These are phyloP conservation scores for Ectemnius lituratus DNA, from an alignment of 2,888 invertebrate genomes.

Conservation along the genomic window DNA sequence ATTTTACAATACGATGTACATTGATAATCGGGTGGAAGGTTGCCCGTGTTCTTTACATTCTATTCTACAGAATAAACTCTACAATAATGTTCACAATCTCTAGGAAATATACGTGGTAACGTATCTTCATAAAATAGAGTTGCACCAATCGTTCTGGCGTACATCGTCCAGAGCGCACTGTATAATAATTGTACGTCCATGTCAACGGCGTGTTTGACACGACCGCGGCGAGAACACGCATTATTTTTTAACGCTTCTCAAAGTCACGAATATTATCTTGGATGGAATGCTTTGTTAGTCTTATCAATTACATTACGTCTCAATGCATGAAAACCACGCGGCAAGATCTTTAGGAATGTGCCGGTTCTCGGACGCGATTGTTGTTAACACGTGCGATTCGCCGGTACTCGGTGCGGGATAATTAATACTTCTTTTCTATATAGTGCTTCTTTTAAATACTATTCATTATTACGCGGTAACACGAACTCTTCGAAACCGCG, in stretches of 20 bases:
- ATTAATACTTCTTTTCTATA: conserved; percentile 33
- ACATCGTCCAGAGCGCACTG: conserved; percentile 5
- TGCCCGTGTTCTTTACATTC: conserved; percentile 45
- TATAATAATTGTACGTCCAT: conserved; percentile 5
- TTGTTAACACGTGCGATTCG: conserved; percentile 39
- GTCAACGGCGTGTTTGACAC: conserved; percentile 11
- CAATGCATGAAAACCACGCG: conserved; percentile 37
- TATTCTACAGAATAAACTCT: conserved; percentile 57
- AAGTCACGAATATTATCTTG: conserved; percentile 53
- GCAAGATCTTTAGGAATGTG: conserved; percentile 57
- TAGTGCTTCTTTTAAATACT: conserved; percentile 13
- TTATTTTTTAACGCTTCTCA: conserved; percentile 25
- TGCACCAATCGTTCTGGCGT: conserved; percentile 30
- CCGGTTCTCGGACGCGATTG: conserved; percentile 21
- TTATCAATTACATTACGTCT: conserved; percentile 36
- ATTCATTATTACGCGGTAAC: conserved; percentile 9
- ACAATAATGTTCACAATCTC: conserved; percentile 44
- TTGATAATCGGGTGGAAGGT: conserved; percentile 46
- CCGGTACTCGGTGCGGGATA: conserved; percentile 51
- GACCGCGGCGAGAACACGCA: conserved; percentile 29
- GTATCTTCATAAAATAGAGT: conserved; percentile 20
- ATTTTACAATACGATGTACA: conserved; percentile 62
- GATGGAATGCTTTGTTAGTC: conserved; percentile 69
- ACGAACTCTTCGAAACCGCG: neutral
- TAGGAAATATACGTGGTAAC: conserved; percentile 28